Base-by-base conservation (phyloP, 92 coral and sea anemone genomes). In the Anthopleura xanthogrammica region DNA sequence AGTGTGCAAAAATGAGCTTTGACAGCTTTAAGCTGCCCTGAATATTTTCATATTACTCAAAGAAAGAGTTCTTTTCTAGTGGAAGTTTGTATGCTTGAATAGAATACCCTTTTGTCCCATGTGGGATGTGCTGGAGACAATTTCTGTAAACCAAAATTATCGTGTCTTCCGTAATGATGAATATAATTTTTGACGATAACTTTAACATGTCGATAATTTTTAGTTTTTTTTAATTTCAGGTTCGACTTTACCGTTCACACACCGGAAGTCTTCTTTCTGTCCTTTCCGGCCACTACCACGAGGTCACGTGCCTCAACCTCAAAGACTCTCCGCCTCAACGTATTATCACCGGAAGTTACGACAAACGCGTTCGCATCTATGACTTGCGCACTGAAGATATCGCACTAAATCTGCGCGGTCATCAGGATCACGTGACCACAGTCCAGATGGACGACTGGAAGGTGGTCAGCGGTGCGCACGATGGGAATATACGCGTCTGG, bases 401-500 rank as follows among this genome's bases (percentile, higher is more conserved):
- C 7, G 93, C 79, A 75, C 76, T 83, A 5, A 72, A 81, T n/a
- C 87, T 95, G 55, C 93, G 93, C 81, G 98, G 98, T n/a, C 98
- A 94, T 73, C 83, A 89, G n/a, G 77, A 91, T 54, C 72, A 82
- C 19, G 92, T 94, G 42, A 94, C 98, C 24, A 75, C 98, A 4
- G 98, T 94, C 23, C 98, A 95, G 82, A 92, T 95, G 96, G 98
- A 94, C 86, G 95, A 92, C 71, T 90, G 94, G 90, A 92, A 94
- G 82, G 94, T 93, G 62, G 98, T 95, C 83, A 95, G 98, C 81
- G 98, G 98, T 52, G 88, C 98, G 68, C 90, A 87, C 41, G 91
- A 95, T 58, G 98, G 98, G n/a, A 89, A 93, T 60, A 78, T 93
- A 65, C 77, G 87, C 39, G 98, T 95, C 78, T 95, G 98, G 98